Evolutionary conservation across 2,113 vertebrate species (phyloP).

Genomic region (Callocephalon fimbriatum): DNA sequence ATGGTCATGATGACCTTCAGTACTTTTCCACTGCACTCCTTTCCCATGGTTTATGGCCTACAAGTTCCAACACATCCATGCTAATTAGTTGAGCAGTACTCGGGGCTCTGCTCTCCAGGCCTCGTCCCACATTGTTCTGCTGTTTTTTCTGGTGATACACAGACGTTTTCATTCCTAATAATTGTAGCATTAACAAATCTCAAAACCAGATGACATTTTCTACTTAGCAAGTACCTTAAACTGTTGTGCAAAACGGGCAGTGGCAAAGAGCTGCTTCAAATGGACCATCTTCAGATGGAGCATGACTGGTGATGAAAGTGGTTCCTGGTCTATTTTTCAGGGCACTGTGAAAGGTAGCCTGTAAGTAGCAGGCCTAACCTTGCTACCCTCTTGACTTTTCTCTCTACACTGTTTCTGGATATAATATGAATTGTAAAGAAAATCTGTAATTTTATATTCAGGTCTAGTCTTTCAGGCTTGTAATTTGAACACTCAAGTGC

Average conservation of each 20-base stretch:
- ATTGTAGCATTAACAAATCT: not conserved
- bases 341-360: not conserved
- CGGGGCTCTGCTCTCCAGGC: too few species aligned
- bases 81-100: too few species aligned
- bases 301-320: not conserved
- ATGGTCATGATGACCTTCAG: too few species aligned
- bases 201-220: not conserved
- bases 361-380: not conserved
- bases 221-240: not conserved
- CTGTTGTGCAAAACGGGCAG: not conserved
- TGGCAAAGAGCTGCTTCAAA: not conserved
- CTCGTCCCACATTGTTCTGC: not conserved
- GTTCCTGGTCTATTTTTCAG: not conserved
- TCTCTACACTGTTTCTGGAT: not conserved
- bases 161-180: not conserved
- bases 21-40: too few species aligned
- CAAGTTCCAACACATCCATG: too few species aligned
- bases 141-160: not conserved
- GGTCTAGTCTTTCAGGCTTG: not conserved
- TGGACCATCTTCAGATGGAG: accelerated
- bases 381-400: not conserved
- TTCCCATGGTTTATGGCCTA: too few species aligned
- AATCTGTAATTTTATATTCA: not conserved
- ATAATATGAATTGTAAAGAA: not conserved
- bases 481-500: not conserved